Evolutionary conservation across 2,797 vertebrate genomes (phyloP), one percentile per base, ranked within the genome.

Genomic region (Sarcophilus harrisii): DNA sequence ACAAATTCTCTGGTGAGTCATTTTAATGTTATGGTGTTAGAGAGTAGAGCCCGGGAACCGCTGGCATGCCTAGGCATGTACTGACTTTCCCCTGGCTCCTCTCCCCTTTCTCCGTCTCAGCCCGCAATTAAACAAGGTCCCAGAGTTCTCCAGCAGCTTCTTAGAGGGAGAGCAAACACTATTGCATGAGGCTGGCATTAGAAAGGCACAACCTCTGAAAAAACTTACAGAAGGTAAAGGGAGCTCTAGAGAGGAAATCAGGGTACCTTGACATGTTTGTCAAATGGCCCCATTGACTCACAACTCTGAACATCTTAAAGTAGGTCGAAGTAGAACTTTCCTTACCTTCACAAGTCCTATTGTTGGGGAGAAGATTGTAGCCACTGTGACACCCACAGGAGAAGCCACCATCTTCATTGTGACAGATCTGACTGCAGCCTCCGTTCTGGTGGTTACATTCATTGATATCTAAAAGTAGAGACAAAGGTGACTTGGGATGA

Each of bases 401-500:
- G 98, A 99, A 99, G 98, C 99, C 99, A 91, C 99, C 99, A 2
- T 98, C 98, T 1, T 99, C 99, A 99, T 99, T 99, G 97, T 98
- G 98, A 98, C 99, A 99, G 58, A 98, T 97, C 3, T 99, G 99
- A 97, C 98, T 99, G 97, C 99, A 99, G 66, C 99, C 99, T 0
- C 99, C 99, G 0, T 99, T 99, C 95, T 96, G 96, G 0, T 66
- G 98, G 96, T 93, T 96, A 98, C 99, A 99, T 98, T 99, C 99
- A 45, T 99, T 98, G 27, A 99, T 98, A 99, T 99, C 99, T 99
- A 98, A 95, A 96, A 14, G 92, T 73, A 97, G 97, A 29, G 59
- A 60, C 66, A 94, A 30, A 59, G 54, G 87, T 21, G 54, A 91
- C 55, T 30, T 52, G 16, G 81, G 59, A 38, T 24, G n/a, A 14